Evolutionary conservation across 1,140 invertebrate genomes (phyloP), one percentile per base, ranked within the genome.

Genomic region (Holcopasites calliopsidis): DNA sequence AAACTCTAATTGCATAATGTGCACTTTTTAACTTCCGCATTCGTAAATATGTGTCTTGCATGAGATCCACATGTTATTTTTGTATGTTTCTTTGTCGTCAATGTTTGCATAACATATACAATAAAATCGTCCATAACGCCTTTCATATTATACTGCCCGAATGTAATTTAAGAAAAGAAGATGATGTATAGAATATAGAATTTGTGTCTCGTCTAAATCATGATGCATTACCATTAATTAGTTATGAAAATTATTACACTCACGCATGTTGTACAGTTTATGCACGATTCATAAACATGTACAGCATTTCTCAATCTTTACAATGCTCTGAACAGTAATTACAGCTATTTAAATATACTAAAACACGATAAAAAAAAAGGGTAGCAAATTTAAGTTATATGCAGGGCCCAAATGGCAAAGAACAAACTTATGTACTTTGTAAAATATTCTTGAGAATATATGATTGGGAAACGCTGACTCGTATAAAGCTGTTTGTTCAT

Each of bases 281-380:
- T 40, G 72, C 72, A 69, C 35, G 44, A 60, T 60, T 8, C 26
- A 69, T 69, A 66, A 74, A 66, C 18, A 21, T 38, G 40, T 55
- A 47, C 71, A 74, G 61, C 61, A 74, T 66, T 74, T 66, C 61
- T 66, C 71, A 74, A 74, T 74, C 38, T 28, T 13, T 11, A 35
- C 10, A 44, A 0, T 23, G 18, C 2, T 54, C 8, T 8, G 42
- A 44, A 44, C 23, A 23, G 10, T n/a, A 33, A 8, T 65, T 23
- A n/a, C 4, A 8, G 13, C 47, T 62, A 31, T 2, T n/a, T 52
- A 26, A 33, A 2, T 35, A 23, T 33, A 38, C 10, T 50, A 38
- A 21, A 71, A 61, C 26, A 4, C 16, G 49, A 38, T 61, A 50
- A 50, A 61, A 5, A 28, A 55, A 49, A 3, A 35, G 8, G 38